phyloP scores from a whole-genome alignment of 2,888 invertebrate genomes.

The Clepsis dumicolana region DNA sequence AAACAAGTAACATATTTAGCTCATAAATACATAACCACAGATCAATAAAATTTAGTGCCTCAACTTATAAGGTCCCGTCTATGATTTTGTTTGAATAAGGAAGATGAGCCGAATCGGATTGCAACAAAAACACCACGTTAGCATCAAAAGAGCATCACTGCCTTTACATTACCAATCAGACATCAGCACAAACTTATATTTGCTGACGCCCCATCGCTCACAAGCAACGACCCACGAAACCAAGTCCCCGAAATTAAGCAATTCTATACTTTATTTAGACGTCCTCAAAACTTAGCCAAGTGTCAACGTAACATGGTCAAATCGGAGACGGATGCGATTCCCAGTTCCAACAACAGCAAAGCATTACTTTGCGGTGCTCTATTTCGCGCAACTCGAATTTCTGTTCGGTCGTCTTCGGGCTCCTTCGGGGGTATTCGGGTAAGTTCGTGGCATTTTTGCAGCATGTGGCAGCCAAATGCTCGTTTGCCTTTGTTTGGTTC shows the following conservation, averaged over 20 bases:
- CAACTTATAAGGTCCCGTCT: neutral
- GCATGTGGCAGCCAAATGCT: conserved; percentile 16
- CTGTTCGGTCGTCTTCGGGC: conserved; percentile 13
- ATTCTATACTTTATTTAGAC: conserved; percentile 15
- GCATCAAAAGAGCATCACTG: neutral
- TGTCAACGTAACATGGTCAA: neutral
- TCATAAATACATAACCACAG: neutral
- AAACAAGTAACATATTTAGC: too few relatives aligned
- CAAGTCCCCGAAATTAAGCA: neutral
- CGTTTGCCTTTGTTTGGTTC: conserved; percentile 1
- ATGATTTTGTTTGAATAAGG: neutral
- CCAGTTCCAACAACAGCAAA: neutral
- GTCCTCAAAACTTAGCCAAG: neutral
- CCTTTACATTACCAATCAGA: neutral
- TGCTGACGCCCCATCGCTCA: neutral
- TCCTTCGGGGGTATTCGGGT: neutral
- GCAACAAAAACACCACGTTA: neutral
- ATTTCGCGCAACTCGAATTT: conserved; percentile 12
- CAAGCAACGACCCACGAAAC: neutral
- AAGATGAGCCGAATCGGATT: neutral
- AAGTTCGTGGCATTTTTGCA: neutral
- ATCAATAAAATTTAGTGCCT: neutral
- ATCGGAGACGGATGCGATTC: neutral
- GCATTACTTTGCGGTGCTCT: neutral
- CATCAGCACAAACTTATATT: neutral